A percentile compares a stretch with the other conserved stretches of the same genome.
These are phyloP conservation scores for Pyrrhia umbra DNA, from an alignment of 2,888 invertebrate genomes.

Conservation along the genomic window DNA sequence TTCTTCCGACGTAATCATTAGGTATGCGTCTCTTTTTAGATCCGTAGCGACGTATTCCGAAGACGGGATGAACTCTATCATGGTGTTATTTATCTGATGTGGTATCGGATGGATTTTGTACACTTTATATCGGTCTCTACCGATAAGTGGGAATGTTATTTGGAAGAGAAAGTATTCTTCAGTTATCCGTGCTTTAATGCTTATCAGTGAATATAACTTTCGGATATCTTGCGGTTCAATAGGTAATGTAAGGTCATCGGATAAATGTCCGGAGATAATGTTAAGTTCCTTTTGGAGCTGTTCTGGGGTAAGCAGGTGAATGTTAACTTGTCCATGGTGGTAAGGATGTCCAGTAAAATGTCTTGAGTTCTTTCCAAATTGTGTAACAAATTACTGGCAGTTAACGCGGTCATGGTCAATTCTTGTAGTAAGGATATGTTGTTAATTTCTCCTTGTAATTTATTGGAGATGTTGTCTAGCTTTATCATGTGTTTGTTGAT, in stretches of 20 bases:
- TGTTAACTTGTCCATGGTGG: neutral
- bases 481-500: neutral
- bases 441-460: neutral
- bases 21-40: neutral
- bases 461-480: neutral
- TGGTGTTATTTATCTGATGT: neutral
- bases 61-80: neutral
- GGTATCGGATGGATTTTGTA: neutral
- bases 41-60: neutral
- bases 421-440: neutral
- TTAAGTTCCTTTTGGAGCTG: neutral
- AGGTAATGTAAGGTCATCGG: neutral
- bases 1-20: neutral
- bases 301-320: constrained; percentile 1
- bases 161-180: neutral
- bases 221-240: neutral
- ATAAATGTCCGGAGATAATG: neutral
- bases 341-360: neutral
- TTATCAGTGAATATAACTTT: neutral
- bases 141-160: neutral
- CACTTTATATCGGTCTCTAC: neutral
- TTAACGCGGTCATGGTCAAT: neutral
- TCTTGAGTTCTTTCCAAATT: constrained; percentile 1
- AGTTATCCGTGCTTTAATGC: neutral
- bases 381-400: neutral